Conservation (phyloP, 2,888 invertebrate genomes). For the Parasteatoda lunata region DNA sequence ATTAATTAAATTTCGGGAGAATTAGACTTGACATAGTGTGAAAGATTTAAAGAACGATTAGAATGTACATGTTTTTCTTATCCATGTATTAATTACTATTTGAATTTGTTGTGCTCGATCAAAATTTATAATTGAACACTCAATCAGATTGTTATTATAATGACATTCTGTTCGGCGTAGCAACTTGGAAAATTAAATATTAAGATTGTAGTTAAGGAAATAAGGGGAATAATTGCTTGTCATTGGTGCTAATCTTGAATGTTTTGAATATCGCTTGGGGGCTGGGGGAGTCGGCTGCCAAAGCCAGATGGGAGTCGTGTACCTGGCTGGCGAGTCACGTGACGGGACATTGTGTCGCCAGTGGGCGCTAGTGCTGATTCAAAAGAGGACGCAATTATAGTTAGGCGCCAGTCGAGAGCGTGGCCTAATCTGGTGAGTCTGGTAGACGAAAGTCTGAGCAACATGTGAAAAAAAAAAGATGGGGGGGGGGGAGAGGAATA, state of each 20-base stretch:
- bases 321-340: slow-evolving; percentile 64
- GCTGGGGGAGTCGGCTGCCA: slow-evolving; percentile 47
- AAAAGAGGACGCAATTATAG: slow-evolving; percentile 65
- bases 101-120: background rate
- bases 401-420: slow-evolving; percentile 63
- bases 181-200: too few species aligned
- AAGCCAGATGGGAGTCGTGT: slow-evolving; percentile 48
- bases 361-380: slow-evolving; percentile 60
- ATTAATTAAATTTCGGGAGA: too few species aligned
- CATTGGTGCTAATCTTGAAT: background rate
- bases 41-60: too few species aligned
- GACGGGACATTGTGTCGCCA: slow-evolving; percentile 66
- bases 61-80: background rate
- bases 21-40: too few species aligned
- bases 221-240: too few species aligned
- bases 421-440: slow-evolving; percentile 61
- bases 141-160: too few species aligned
- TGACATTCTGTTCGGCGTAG: too few species aligned
- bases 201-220: too few species aligned
- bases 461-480: too few species aligned
- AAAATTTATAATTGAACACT: background rate
- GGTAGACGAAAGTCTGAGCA: too few species aligned
- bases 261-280: slow-evolving; percentile 16
- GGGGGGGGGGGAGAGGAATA: too few species aligned
- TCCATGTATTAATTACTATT: background rate